Conservation (phyloP, 2,888 invertebrate genomes). For the Abscondita cerata region DNA sequence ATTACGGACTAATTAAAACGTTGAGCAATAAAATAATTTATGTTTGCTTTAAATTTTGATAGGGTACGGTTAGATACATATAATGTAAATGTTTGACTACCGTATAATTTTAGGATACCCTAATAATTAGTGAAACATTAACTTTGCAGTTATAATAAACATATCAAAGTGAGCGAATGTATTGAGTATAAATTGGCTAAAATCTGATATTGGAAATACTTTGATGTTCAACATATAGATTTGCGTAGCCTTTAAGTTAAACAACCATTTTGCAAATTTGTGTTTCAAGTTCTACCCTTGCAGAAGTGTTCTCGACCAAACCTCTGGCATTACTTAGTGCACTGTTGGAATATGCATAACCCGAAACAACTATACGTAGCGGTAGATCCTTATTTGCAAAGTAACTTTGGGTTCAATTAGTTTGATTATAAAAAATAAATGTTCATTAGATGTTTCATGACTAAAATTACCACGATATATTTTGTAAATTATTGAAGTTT, state of each 20-base stretch:
- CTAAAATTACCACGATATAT: no score
- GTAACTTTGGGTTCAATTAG: no score
- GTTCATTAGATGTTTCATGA: no score
- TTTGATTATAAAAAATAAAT: no score
- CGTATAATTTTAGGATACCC: not conserved
- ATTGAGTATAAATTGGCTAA: conserved; percentile 16
- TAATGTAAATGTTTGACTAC: conserved; percentile 8
- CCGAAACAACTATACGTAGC: conserved; percentile 22
- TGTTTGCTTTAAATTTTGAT: no score
- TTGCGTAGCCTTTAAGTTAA: conserved; percentile 24
- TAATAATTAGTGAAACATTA: conserved; percentile 14
- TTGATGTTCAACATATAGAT: conserved; percentile 26
- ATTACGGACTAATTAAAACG: no score
- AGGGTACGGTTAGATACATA: no score
- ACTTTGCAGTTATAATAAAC: conserved; percentile 13
- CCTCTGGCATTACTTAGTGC: conserved; percentile 22
- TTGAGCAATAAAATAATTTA: no score
- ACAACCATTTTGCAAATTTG: conserved; percentile 34
- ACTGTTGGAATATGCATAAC: conserved; percentile 30
- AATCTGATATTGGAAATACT: conserved; percentile 27
- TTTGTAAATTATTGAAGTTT: no score
- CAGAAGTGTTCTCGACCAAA: conserved; percentile 20
- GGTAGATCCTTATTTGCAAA: conserved; percentile 15
- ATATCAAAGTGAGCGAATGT: conserved; percentile 19
- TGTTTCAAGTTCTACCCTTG: conserved; percentile 9